A percentile compares a stretch with the other conserved stretches of the same genome.
Conservation (phyloP, 1,140 invertebrate genomes). For the Mactra quadrangularis region DNA sequence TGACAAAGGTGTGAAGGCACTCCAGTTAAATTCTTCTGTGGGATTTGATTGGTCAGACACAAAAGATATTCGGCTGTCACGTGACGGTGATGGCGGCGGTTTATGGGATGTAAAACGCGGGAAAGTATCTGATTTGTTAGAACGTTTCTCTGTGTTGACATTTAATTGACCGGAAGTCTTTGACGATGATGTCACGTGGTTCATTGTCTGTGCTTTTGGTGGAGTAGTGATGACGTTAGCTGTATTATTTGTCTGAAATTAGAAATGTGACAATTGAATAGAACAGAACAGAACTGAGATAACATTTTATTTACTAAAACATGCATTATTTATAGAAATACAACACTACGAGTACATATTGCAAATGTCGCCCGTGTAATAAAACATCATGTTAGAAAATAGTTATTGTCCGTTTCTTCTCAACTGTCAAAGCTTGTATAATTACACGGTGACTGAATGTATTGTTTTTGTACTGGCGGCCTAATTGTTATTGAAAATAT, state of each 20-base stretch:
- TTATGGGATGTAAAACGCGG: not conserved
- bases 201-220: slow-evolving; percentile 17
- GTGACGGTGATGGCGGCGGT: slow-evolving; percentile 40
- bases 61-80: slow-evolving; percentile 38
- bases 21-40: slow-evolving; percentile 70
- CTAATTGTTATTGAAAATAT: too few relatives aligned
- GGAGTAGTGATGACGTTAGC: slow-evolving; percentile 16
- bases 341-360: too few relatives aligned
- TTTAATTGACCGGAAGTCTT: not conserved
- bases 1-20: slow-evolving; percentile 70
- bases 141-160: slow-evolving; percentile 20
- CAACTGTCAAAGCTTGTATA: too few relatives aligned
- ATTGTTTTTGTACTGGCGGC: too few relatives aligned
- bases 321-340: too few relatives aligned
- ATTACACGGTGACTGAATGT: too few relatives aligned
- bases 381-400: too few relatives aligned
- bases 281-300: too few relatives aligned
- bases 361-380: too few relatives aligned
- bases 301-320: too few relatives aligned
- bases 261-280: too few relatives aligned
- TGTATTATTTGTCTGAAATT: slow-evolving; percentile 45
- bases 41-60: slow-evolving; percentile 60
- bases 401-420: too few relatives aligned
- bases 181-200: slow-evolving; percentile 31
- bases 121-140: slow-evolving; percentile 40